These are phyloP conservation scores for Mimas tiliae DNA, from an alignment of 2,888 invertebrate species.

Conservation along the genomic window DNA sequence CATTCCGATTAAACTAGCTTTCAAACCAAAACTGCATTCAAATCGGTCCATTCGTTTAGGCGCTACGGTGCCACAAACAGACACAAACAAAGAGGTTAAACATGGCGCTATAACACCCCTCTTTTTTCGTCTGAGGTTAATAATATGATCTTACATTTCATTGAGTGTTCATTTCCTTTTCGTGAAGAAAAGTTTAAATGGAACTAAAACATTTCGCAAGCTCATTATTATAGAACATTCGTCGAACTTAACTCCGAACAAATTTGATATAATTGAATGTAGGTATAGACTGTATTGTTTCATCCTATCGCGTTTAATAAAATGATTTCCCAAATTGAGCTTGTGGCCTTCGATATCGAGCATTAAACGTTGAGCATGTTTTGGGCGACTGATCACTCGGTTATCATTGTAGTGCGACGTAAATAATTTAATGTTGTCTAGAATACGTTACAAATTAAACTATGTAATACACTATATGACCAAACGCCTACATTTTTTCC, in stretches of 20 bases:
- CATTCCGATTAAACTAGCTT: no score
- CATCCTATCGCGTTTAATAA: not conserved
- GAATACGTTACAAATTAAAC: constrained; percentile 41
- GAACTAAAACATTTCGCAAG: not conserved
- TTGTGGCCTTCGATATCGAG: not conserved
- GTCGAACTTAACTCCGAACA: no score
- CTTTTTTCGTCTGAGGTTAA: not conserved
- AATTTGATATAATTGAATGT: no score
- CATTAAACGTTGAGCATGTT: constrained; percentile 28
- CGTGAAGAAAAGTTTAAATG: constrained; percentile 1
- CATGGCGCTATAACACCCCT: no score
- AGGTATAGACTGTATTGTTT: no score
- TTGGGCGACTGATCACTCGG: constrained; percentile 27
- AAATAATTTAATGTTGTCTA: constrained; percentile 46
- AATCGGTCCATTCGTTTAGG: no score
- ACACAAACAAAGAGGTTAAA: no score
- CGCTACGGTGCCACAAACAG: no score
- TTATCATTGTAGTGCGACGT: constrained; percentile 28
- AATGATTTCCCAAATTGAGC: not conserved
- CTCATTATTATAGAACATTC: no score
- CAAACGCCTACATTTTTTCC: constrained; percentile 73
- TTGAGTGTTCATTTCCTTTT: not conserved
- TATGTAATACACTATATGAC: constrained; percentile 47
- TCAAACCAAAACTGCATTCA: no score
- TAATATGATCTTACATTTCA: no score